Evolutionary conservation across 2,113 vertebrate species (phyloP), one percentile per base, ranked within the genome.

Genomic region (Hippotragus niger): DNA sequence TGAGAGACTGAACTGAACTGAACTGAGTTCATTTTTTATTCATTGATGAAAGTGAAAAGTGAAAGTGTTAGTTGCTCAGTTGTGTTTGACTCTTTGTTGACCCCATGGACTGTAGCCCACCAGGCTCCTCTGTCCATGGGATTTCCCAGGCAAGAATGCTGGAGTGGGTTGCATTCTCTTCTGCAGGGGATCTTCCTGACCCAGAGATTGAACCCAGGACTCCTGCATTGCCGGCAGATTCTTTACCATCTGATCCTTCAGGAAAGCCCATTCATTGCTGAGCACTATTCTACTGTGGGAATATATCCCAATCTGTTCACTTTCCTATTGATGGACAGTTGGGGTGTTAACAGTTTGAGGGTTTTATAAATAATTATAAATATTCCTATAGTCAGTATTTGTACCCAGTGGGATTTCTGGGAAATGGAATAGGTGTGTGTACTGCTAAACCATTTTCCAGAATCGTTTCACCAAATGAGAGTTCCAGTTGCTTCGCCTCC

Each of bases 331-430:
- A 71, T 17, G 76, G 53, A 43, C 25, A 50, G 7, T 33, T 33
- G 53, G 9, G 19, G 21, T 80, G 6, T n/a, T 62, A 36, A 62
- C 1, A 27, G 60, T 33, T n/a, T 40, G 52, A 50, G 67, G 40
- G 29, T 17, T 87, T 74, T 74, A 89, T 67, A 53, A 80, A 40
- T 93, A 88, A 45, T 47, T 94, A 40, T 60, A 31, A 80, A 47
- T 81, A 82, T 13, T 90, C 47, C n/a, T 50, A 5, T 21, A 92
- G 36, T 84, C 57, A 64, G 6, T 36, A 10, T 80, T 15, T 78
- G 31, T 33, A 45, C 12, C 36, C 7, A 11, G 50, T 10, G 15
- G 82, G 4, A 47, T 16, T 43, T 19, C 21, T 21, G 27, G 43
- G 8, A 27, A 47, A 2, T 4, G 16, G 33, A 21, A 10, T 4